Evolutionary conservation across 2,113 vertebrate species (phyloP), one percentile per base, ranked within the genome.

Genomic region (Apaloderma vittatum): DNA sequence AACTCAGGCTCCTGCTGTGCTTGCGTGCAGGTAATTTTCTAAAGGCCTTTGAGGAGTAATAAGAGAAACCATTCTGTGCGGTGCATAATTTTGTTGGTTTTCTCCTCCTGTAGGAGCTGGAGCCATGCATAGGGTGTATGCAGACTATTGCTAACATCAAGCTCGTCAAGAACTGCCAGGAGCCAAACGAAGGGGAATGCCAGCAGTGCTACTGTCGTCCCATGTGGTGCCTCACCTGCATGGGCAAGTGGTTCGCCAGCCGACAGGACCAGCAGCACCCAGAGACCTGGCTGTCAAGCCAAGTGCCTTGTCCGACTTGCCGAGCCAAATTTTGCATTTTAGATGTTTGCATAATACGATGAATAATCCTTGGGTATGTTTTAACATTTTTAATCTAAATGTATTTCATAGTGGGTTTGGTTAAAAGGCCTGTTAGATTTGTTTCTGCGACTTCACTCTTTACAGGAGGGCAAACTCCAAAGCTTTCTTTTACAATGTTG

Each of bases 231-330:
- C 97, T 99, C 36, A 99, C 98, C 22, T 99, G 99, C 93, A 98
- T 99, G 98, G 99, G 99, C 49, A 99, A 99, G 61, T 99, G 99
- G 99, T 99, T 99, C 3, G 99, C 99, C 87, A 99, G 99, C 95
- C 98, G 99, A 8, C 99, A 99, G 95, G 99, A 99, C 59, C 99
- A 99, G 96, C 99, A 99, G 78, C 99, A 97, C 90, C 99, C 99
- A 0, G 99, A 99, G 96, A 99, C 99, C 24, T 99, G 99, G 99
- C 97, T 99, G 45, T 98, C 99, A 3, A 99, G 98, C 97, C 98
- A 97, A 23, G 99, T 99, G 87, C 99, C 99, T 89, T 99, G 99
- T 61, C 99, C 99, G 0, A 99, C 99, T 23, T 99, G 99, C 96
- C 96, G 99, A 34, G 99, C 99, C 37, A 99, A 96, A 62, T 99